These are phyloP conservation scores for Oxystoma pomonae DNA, from an alignment of 2,888 invertebrate species.

Conservation along the genomic window DNA sequence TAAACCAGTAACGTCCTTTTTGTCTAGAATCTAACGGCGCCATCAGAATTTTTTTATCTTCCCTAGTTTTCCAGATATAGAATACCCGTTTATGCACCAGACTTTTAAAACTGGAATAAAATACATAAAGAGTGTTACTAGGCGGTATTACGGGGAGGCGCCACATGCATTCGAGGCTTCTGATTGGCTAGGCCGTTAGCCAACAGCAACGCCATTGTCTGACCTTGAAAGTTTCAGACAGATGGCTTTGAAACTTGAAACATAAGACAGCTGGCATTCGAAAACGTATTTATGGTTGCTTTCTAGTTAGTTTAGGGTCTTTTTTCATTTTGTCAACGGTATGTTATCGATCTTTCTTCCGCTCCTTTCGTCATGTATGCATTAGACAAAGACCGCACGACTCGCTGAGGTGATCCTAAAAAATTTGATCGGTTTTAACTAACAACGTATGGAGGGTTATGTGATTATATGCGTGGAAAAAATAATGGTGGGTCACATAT, in stretches of 20 bases:
- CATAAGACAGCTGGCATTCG: background rate
- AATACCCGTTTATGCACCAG: background rate
- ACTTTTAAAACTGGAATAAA: background rate
- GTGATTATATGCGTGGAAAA: background rate
- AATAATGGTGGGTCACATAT: background rate
- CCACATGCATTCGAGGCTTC: background rate
- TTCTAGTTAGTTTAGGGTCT: background rate
- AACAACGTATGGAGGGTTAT: background rate
- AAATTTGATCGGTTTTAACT: background rate
- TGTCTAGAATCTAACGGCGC: background rate
- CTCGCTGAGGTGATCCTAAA: background rate
- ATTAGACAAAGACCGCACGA: background rate
- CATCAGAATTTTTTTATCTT: background rate
- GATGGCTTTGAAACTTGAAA: background rate
- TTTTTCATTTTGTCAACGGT: background rate
- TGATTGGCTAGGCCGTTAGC: background rate
- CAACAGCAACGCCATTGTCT: background rate
- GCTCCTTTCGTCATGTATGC: background rate
- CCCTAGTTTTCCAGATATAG: background rate
- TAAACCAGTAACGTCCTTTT: background rate
- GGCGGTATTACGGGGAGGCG: background rate
- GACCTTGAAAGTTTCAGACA: background rate
- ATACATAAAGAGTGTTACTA: background rate
- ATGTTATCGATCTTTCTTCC: background rate
- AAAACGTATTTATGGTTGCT: background rate